A percentile compares a stretch with the other conserved stretches of the same genome.
Conservation (phyloP, 1,140 invertebrate genomes). For the Orussus abietinus region DNA sequence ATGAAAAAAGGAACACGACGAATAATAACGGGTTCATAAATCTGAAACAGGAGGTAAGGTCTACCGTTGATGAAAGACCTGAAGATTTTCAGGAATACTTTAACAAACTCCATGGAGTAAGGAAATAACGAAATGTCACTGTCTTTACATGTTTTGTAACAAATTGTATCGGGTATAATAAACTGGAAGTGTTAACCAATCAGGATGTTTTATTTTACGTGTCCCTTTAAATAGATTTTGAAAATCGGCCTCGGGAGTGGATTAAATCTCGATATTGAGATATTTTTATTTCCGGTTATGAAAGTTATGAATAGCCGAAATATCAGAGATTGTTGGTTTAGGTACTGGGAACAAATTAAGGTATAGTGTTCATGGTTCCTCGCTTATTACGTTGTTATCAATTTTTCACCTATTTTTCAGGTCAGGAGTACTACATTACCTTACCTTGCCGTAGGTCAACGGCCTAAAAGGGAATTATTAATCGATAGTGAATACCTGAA, state of each 20-base stretch:
- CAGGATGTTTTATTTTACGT: too few relatives aligned
- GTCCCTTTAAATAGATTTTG: too few relatives aligned
- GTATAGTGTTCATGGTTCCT: neutral
- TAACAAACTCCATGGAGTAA: too few relatives aligned
- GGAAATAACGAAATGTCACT: too few relatives aligned
- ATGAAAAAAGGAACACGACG: neutral
- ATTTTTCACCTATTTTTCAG: too few relatives aligned
- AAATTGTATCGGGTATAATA: too few relatives aligned
- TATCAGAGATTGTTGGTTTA: neutral
- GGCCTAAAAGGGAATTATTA: conserved; percentile 6
- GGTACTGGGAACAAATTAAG: neutral
- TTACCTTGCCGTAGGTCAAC: conserved; percentile 14
- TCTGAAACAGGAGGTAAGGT: neutral
- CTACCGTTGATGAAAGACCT: neutral
- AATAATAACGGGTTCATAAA: neutral
- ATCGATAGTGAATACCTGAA: too few relatives aligned
- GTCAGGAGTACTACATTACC: conserved; percentile 14
- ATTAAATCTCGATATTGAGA: neutral
- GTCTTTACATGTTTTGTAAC: too few relatives aligned
- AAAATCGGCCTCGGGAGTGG: conserved; percentile 2
- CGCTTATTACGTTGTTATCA: conserved; percentile 1
- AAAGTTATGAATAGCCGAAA: conserved; percentile 1
- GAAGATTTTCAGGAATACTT: neutral
- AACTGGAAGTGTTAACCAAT: too few relatives aligned
- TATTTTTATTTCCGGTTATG: neutral